phyloP scores from a whole-genome alignment of 2,113 vertebrate genomes.

The Podarcis raffonei region DNA sequence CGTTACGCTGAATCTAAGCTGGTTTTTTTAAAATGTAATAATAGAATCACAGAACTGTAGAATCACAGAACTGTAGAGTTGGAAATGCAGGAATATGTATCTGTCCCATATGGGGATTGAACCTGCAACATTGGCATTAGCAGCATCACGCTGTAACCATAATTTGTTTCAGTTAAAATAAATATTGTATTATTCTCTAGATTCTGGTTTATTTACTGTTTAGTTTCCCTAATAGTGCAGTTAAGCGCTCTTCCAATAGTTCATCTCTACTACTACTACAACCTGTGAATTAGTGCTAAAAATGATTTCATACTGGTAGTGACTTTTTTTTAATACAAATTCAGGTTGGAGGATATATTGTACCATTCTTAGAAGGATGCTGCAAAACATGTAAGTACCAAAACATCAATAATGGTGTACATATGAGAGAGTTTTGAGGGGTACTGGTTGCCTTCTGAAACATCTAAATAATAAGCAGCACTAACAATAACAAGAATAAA shows the following conservation, averaged over 20 bases:
- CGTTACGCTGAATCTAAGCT: not conserved
- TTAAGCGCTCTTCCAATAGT: not conserved
- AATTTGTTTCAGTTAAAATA: not conserved
- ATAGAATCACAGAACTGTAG: too few relatives aligned
- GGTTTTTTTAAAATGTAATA: too few relatives aligned
- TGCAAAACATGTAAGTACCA: constrained; percentile 94
- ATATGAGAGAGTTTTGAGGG: not conserved
- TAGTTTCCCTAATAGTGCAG: not conserved
- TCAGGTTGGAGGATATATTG: constrained; percentile 90
- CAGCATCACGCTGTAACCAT: too few relatives aligned
- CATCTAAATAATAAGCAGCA: too few relatives aligned
- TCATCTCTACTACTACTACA: not conserved
- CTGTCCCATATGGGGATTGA: too few relatives aligned
- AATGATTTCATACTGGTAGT: not conserved
- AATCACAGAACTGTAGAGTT: too few relatives aligned
- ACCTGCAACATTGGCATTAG: too few relatives aligned
- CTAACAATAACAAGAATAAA: not conserved
- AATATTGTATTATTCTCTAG: not conserved
- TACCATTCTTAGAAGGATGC: constrained; percentile 95
- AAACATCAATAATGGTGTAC: not conserved
- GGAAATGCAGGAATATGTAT: too few relatives aligned
- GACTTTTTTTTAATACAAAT: constrained; percentile 34
- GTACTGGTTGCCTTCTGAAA: not conserved
- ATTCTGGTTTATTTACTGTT: not conserved
- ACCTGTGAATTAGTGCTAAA: not conserved